These are phyloP conservation scores for Parapristionchus giblindavisi DNA, from an alignment of 2,888 invertebrate genomes.

Conservation along the genomic window DNA sequence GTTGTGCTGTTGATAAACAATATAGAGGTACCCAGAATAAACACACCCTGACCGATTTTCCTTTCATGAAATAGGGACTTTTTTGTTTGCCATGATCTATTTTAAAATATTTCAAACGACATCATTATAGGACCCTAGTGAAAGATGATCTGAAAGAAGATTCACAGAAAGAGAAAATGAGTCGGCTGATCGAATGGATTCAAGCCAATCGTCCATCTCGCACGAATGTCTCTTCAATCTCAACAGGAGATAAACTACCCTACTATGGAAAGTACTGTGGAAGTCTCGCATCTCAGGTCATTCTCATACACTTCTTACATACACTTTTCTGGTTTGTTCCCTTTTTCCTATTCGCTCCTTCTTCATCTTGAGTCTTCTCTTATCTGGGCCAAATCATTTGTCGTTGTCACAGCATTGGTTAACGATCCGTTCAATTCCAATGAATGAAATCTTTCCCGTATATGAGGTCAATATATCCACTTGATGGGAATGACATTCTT, in stretches of 20 bases:
- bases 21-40: no score
- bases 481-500: constrained; percentile 9
- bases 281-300: constrained; percentile 59
- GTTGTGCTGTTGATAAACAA: no score
- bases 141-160: constrained; percentile 52
- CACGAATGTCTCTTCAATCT: constrained; percentile 41
- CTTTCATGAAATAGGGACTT: no score
- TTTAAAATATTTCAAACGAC: no score
- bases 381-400: constrained; percentile 23
- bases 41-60: no score
- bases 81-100: no score
- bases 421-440: constrained; percentile 29
- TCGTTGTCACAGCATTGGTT: constrained; percentile 15
- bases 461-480: constrained; percentile 36
- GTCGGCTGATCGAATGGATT: constrained; percentile 65
- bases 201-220: constrained; percentile 61
- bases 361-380: background rate
- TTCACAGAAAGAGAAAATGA: constrained; percentile 59
- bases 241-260: constrained; percentile 60
- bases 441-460: constrained; percentile 26
- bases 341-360: constrained; percentile 6
- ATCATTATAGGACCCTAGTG: constrained; percentile 40
- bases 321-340: no score
- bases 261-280: constrained; percentile 68
- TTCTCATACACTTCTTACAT: background rate